Base-by-base conservation (phyloP, 2,797 vertebrate genomes). In the Sebastes oblongus region DNA sequence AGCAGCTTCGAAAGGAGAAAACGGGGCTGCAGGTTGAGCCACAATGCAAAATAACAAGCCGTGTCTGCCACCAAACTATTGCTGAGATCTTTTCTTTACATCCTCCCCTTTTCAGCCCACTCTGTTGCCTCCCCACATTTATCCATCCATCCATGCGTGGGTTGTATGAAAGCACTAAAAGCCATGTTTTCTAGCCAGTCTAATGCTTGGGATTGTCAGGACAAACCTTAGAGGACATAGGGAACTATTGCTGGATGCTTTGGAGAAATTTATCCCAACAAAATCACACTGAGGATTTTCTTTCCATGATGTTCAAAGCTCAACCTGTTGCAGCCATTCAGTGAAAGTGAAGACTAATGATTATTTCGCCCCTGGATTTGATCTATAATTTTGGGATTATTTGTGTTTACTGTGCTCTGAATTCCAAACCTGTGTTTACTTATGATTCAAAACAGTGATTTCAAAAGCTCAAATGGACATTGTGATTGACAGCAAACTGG, bases 1-100 rank as follows among this genome's bases (percentile, higher is more conserved):
- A 91, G 77, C 80, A 91, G 77, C 80, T 83, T 87, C 80, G 72
- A 81, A 88, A 79, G 56, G 62, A 86, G 75, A 36, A 78, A 85
- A 72, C 73, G 16, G 20, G 42, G 65, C 76, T 88, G 76, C 54
- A 70, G 77, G 70, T 80, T 78, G 62, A 86, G 54, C 36, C 66
- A 68, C 55, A 75, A 39, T 78, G 61, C 60, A 72, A 73, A 81
- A 83, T 64, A 91, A 86, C 80, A 74, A 77, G 52, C 72, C 14
- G 14, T 27, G 12, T 36, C 42, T 70, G 13, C 46, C 27, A 70
- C 27, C 25, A 64, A 82, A 88, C 64, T 71, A 50, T 72, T 13
- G 39, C 59, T 16, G 50, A 61, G 67, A 62, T 59, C 32, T n/a
- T 75, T 52, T 60, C 32, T 29, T 16, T 60, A 29, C 12, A 39